Conservation (phyloP, 2,797 vertebrate genomes). For the Erethizon dorsatum region DNA sequence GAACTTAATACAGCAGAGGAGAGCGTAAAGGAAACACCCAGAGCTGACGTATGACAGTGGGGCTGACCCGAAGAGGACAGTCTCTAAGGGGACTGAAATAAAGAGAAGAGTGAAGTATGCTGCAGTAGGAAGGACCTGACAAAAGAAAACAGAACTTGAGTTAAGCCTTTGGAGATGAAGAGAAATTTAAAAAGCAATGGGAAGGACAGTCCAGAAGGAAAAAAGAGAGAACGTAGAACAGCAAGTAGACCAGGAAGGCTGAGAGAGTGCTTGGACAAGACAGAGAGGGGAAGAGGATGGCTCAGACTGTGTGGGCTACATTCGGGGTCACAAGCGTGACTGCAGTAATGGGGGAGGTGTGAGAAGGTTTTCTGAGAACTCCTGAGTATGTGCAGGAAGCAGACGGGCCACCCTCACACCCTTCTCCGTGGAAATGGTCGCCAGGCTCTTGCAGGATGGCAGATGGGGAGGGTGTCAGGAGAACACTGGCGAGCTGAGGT, state of each 20-base stretch:
- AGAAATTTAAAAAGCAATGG: slow-evolving; percentile 49
- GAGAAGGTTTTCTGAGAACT: background rate
- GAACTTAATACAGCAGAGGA: slow-evolving; percentile 15
- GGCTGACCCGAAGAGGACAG: background rate
- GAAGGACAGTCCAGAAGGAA: background rate
- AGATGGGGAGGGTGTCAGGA: background rate
- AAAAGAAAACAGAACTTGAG: background rate
- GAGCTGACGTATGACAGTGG: background rate
- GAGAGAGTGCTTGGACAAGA: background rate
- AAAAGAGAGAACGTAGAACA: background rate
- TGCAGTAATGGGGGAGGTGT: background rate
- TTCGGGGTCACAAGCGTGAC: background rate
- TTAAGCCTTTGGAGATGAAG: slow-evolving; percentile 14
- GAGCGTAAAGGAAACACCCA: background rate
- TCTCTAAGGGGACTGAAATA: background rate
- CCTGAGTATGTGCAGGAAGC: background rate
- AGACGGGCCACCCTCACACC: background rate
- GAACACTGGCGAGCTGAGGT: background rate
- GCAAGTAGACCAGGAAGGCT: background rate
- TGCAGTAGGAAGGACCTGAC: background rate
- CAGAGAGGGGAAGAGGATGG: background rate
- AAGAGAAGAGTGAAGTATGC: background rate
- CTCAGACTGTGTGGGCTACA: background rate
- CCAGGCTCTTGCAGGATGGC: background rate
- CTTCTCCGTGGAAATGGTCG: slow-evolving; percentile 36